Percentiles rank a stretch among this genome's conserved stretches.
phyloP scores from a whole-genome alignment of 2,113 vertebrate species.

The Spheniscus mendiculus region DNA sequence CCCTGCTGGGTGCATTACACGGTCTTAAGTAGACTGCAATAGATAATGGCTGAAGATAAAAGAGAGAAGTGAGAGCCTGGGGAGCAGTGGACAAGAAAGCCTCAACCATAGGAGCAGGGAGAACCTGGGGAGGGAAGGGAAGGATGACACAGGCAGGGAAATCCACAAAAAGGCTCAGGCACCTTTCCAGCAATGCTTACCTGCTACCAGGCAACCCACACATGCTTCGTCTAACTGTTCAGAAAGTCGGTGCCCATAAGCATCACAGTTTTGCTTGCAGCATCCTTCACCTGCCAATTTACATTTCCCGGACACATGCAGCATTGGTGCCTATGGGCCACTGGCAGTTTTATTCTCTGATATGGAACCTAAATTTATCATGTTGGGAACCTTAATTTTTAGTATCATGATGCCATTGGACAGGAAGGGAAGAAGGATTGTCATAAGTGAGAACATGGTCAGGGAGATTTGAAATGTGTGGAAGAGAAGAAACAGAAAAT shows the following conservation, averaged over 20 bases:
- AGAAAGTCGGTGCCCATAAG: not conserved
- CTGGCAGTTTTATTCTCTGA: not conserved
- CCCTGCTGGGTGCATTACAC: not conserved
- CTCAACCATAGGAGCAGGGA: not conserved
- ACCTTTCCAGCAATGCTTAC: not conserved
- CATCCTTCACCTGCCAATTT: not conserved
- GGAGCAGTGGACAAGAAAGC: not conserved
- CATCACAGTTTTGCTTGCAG: not conserved
- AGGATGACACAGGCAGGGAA: not conserved
- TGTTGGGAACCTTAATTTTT: not conserved
- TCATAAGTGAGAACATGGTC: not conserved
- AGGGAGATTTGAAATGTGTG: not conserved
- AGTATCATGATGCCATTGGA: not conserved
- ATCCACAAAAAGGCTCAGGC: not conserved
- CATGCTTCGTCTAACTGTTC: not conserved
- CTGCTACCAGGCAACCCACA: not conserved
- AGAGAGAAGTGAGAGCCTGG: not conserved
- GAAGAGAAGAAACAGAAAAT: not conserved
- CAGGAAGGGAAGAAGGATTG: not conserved
- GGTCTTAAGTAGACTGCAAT: not conserved
- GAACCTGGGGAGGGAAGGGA: not conserved
- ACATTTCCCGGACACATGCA: not conserved
- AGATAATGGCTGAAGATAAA: not conserved
- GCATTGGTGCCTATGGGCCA: not conserved
- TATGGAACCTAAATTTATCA: not conserved